Base-by-base conservation (phyloP, 2,888 invertebrate species). In the Brachylomia viminalis region DNA sequence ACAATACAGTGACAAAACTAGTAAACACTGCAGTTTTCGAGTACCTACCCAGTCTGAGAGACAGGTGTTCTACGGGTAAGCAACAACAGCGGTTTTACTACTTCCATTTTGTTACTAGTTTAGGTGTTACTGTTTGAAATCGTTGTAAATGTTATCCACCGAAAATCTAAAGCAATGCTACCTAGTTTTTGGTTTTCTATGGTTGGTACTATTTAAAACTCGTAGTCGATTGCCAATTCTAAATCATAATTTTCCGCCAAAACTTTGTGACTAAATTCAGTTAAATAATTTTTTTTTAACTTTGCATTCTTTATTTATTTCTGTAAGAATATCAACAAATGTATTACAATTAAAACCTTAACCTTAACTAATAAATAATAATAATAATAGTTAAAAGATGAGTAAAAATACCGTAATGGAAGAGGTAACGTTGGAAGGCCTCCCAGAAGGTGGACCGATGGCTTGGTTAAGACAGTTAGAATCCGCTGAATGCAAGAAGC, bases 101-200 rank as follows among this genome's bases (percentile, higher is more conserved):
- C 47, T 42, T 70, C 38, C 4, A 42, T 56, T 77, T 45, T 79
- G 27, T 56, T 64, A 38, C n/a, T 33, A 49, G 42, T 71, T 70
- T 52, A 27, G 13, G 17, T 79, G 33, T 68, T 54, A 68, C 27
- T 47, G 67, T 79, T 79, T 75, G 45, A 52, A 79, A 66, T 20
- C 17, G 27, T n/a, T 33, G 30, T 15, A 52, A 65, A 72, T 42
- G 7, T 30, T 17, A 30, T 47, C 15, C 20, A 10, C 23, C 15
- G 10, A 38, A 49, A 49, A 49, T 38, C 2, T 23, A 1, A 72
- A 38, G 27, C 17, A 38, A 38, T 8, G 13, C 0, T 15, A 70
- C 13, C n/a, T 27, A 13, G 56, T n/a, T 23, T 49, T 23, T 15
- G 20, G 1, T 49, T 49, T 49, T 6, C 62, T 6, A 38, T 38